A percentile compares a stretch with the other conserved stretches of the same genome.
phyloP scores from a whole-genome alignment of 2,113 vertebrate genomes.

The Phylloscopus trochiloides region DNA sequence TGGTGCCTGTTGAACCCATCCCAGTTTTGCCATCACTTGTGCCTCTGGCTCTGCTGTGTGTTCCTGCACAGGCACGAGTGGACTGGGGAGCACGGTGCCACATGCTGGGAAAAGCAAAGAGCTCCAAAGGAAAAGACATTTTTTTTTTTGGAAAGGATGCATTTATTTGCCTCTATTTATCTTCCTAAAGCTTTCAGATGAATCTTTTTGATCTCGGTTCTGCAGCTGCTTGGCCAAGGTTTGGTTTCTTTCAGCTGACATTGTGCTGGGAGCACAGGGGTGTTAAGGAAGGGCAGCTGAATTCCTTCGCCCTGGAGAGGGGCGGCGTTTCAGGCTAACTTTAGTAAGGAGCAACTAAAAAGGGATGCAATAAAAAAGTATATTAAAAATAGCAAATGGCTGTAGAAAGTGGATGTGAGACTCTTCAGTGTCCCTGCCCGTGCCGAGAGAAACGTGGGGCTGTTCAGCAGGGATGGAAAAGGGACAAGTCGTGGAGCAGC shows the following conservation, averaged over 20 bases:
- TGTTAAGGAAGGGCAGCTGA: neutral
- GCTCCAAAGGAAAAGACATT: neutral
- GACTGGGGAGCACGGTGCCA: neutral
- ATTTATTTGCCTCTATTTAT: constrained; percentile 1
- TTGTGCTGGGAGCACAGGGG: neutral
- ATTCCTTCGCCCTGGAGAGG: neutral
- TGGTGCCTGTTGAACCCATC: neutral
- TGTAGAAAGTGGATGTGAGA: neutral
- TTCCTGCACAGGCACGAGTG: neutral
- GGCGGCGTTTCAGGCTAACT: neutral
- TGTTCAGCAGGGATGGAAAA: neutral
- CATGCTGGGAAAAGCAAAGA: neutral
- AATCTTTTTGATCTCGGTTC: neutral
- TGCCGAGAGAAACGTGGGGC: neutral
- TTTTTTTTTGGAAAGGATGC: neutral
- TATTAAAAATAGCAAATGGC: neutral
- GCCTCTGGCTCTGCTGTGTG: accelerated
- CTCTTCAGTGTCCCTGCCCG: neutral
- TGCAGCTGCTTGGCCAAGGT: neutral
- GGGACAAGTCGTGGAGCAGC: neutral
- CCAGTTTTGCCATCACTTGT: accelerated
- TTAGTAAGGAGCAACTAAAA: neutral
- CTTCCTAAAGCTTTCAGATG: constrained; percentile 11
- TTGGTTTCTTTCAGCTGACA: constrained; percentile 8
- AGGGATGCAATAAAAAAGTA: neutral